Evolutionary conservation across 2,888 invertebrate genomes (phyloP), one percentile per base, ranked within the genome.

Genomic region (Sialis lutaria): DNA sequence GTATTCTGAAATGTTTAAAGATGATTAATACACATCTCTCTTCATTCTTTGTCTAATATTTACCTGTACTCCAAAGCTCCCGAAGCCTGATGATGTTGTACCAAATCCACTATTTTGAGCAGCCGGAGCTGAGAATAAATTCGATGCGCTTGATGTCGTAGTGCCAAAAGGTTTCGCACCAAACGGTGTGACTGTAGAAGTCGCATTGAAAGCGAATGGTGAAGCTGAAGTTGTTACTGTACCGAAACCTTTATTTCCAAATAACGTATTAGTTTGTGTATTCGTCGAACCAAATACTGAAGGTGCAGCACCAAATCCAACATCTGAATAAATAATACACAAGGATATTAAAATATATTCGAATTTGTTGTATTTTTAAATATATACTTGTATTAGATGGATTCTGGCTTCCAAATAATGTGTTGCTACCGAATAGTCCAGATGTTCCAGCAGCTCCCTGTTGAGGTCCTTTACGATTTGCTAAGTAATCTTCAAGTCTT

Each of bases 401-500:
- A 0, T 60, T 54, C 10, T 61, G 52, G 5, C 62, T 52, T 0
- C 74, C 74, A 55, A 78, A 78, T 42, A 77, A 60, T 6, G 6
- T 40, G 5, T 8, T 12, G 13, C 12, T 8, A 22, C 22, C 22
- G 12, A 37, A 37, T 12, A 37, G 12, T 2, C 68, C 67, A 1
- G 60, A 56, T 0, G 65, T 61, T 0, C 60, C 55, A 1, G 66
- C 59, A 30, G 58, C 51, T 33, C 67, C 62, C 54, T 70, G 70
- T 12, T 61, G 59, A 37, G 67, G 72, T 37, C 92, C 91, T 67
- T 96, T 96, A 4, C 95, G 71, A 45, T 89, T 89, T 0, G 87
- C 87, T 30, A 75, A 65, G 63, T 98, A 98, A 66, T 98, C 97
- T 60, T 97, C 97, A 47, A 84, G 68, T 7, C 97, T 77, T 5